Percentiles rank a stretch among this genome's conserved stretches.
These are phyloP conservation scores for Brachypterus glaber DNA, from an alignment of 2,888 invertebrate species.

Conservation along the genomic window DNA sequence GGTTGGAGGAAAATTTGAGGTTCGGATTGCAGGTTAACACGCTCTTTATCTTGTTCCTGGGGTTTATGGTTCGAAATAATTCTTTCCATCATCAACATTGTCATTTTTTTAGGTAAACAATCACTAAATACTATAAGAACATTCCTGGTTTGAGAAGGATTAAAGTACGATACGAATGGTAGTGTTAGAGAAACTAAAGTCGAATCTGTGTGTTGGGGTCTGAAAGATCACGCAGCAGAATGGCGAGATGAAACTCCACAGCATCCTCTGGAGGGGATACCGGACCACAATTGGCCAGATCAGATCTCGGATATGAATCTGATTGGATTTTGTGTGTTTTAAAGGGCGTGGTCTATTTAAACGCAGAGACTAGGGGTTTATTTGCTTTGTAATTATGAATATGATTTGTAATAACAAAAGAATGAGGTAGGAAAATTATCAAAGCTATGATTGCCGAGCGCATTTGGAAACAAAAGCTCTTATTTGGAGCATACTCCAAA, in stretches of 20 bases:
- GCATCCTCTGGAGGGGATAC: constrained; percentile 21
- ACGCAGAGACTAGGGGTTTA: constrained; percentile 30
- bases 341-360: constrained; percentile 25
- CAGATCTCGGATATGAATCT: constrained; percentile 9
- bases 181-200: too few relatives aligned
- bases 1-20: constrained; percentile 34
- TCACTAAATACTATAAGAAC: too few relatives aligned
- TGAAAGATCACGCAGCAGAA: constrained; percentile 19
- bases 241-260: constrained; percentile 26
- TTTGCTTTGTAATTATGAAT: constrained; percentile 44
- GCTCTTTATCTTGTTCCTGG: constrained; percentile 27
- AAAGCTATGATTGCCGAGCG: constrained; percentile 38
- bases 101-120: constrained; percentile 40
- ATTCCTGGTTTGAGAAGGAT: too few relatives aligned
- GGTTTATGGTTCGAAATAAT: constrained; percentile 28
- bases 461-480: constrained; percentile 37
- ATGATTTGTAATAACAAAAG: constrained; percentile 42
- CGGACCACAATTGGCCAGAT: constrained; percentile 24
- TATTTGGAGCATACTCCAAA: constrained; percentile 37
- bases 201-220: neutral
- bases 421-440: constrained; percentile 38
- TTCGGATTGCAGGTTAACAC: constrained; percentile 25
- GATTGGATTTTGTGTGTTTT: constrained; percentile 21
- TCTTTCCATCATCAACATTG: constrained; percentile 45
- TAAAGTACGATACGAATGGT: neutral